phyloP scores from a whole-genome alignment of 1,140 invertebrate species.

The Drosophila willistoni region DNA sequence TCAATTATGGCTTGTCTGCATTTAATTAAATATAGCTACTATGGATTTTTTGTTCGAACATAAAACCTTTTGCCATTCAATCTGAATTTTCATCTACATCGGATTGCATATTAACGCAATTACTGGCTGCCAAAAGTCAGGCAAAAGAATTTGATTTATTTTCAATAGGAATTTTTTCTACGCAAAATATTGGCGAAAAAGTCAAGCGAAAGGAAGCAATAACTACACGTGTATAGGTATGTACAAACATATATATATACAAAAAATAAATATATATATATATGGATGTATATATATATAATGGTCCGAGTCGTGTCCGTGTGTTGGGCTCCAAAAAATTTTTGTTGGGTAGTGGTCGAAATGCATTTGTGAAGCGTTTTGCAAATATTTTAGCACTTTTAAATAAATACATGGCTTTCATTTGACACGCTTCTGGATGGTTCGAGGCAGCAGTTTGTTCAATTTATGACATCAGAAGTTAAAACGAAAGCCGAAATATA shows the following conservation, averaged over 20 bases:
- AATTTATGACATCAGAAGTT: constrained; percentile 75
- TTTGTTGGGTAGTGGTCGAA: constrained; percentile 20
- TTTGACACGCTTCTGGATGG: constrained; percentile 20
- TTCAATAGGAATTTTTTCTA: constrained; percentile 36
- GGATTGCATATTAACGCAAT: constrained; percentile 50
- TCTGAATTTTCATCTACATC: constrained; percentile 2
- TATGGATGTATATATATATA: background rate
- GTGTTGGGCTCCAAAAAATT: constrained; percentile 1
- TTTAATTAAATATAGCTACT: constrained; percentile 55
- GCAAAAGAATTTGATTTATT: constrained; percentile 39
- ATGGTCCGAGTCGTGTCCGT: no score
- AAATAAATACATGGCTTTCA: constrained; percentile 63
- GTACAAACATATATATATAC: background rate
- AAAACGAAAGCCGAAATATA: constrained; percentile 55
- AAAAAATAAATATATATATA: background rate
- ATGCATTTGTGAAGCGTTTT: constrained; percentile 69
- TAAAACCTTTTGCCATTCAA: background rate
- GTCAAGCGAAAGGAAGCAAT: constrained; percentile 3
- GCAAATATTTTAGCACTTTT: constrained; percentile 74
- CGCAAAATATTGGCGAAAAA: constrained; percentile 14
- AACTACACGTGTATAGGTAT: background rate
- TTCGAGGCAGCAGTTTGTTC: constrained; percentile 51
- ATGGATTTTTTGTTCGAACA: constrained; percentile 32
- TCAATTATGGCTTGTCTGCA: constrained; percentile 51
- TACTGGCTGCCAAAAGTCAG: constrained; percentile 22